phyloP scores from a whole-genome alignment of 1,140 invertebrate species.

The Hypsibius dujardini region DNA sequence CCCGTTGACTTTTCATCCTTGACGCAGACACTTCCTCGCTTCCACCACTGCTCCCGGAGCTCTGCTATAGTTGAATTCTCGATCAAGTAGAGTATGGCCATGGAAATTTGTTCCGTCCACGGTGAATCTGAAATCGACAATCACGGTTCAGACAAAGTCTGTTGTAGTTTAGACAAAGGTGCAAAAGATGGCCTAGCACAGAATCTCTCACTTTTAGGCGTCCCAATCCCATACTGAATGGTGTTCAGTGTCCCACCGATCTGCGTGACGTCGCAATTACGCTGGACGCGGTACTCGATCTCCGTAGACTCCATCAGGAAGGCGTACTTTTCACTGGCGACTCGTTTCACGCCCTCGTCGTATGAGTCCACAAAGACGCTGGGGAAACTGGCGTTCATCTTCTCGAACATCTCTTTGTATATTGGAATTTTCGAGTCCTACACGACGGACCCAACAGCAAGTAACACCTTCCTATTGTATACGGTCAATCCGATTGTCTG shows the following conservation, averaged over 20 bases:
- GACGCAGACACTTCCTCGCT: constrained; percentile 5
- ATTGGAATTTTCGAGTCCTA: constrained; percentile 37
- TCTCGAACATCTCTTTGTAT: constrained; percentile 38
- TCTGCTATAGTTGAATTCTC: neutral
- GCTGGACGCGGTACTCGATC: constrained; percentile 34
- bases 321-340: constrained; percentile 34
- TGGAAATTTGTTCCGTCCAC: constrained; percentile 4
- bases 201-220: constrained; percentile 26
- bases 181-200: neutral
- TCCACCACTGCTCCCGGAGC: neutral
- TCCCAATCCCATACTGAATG: constrained; percentile 37
- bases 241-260: constrained; percentile 36
- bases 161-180: neutral
- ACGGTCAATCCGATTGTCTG: no score
- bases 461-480: neutral
- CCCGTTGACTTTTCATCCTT: constrained; percentile 15
- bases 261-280: constrained; percentile 35
- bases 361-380: constrained; percentile 36
- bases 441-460: neutral
- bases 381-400: constrained; percentile 34
- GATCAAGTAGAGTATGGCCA: neutral
- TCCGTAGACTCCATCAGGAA: constrained; percentile 38
- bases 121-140: neutral
- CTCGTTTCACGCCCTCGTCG: constrained; percentile 36
- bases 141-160: neutral